Base-by-base conservation (phyloP, 1,140 invertebrate species). In the Trypoxylus dichotomus region DNA sequence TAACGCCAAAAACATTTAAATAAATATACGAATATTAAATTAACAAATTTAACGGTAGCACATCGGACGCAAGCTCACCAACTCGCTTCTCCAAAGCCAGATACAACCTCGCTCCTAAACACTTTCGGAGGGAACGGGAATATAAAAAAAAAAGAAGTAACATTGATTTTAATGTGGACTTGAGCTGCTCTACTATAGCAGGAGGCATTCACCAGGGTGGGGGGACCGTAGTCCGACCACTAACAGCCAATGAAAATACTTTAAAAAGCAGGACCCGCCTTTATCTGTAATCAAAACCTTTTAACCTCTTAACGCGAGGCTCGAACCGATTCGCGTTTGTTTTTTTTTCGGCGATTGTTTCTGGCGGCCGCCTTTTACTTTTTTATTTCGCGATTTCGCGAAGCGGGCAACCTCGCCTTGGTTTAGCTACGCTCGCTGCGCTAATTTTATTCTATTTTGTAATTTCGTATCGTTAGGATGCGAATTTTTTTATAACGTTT, bases 171-270 rank as follows among this genome's bases (percentile, higher is more conserved):
- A 54, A 54, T 54, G 19, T 54, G 19, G 47, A 54, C 47, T 54
- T 54, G 47, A 54, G 47, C 15, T n/a, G 47, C 32, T 37, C 32
- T 37, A 37, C 32, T 37, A 37, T 8, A 5, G 32, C 32, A 37
- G 32, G 32, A 37, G 32, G 32, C 32, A 37, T 37, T 5, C 5
- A 8, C 32, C 32, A 37, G 47, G 47, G 15, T 27, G 27, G 60
- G 60, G 60, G 24, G 5, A 37, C 32, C 10, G 10, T 1, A 27
- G 5, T 27, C 60, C 7, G 11, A 25, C 60, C 60, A 29, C 60
- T 68, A 68, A 68, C 60, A 68, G 60, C 60, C 60, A 68, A 68
- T 68, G 60, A 68, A 68, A 68, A 68, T 68, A 68, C 60, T 68
- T 68, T 68, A 68, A 68, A 68, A 68, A 68, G 32, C 60, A 25